Conservation (phyloP, 2,888 invertebrate genomes). For the Nymphalis c-album region DNA sequence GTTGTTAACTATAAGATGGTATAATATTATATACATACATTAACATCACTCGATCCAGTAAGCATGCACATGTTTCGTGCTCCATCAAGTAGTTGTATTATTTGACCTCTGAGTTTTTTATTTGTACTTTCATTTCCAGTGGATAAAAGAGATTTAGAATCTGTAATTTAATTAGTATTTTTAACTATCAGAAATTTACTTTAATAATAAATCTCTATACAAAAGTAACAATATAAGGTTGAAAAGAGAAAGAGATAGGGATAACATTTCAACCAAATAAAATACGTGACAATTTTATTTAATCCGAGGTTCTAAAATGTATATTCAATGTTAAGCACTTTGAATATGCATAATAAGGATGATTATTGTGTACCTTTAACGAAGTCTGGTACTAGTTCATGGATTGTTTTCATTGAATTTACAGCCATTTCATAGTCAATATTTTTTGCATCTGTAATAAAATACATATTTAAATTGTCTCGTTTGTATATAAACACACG, state of each 20-base stretch:
- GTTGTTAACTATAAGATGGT: neutral
- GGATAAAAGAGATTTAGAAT: conserved; percentile 91
- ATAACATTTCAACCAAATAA: too few species aligned
- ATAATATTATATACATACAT: conserved; percentile 69
- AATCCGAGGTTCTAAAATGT: too few species aligned
- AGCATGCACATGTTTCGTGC: conserved; percentile 93
- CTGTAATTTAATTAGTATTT: conserved; percentile 43
- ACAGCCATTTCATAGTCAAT: conserved; percentile 96
- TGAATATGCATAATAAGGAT: too few species aligned
- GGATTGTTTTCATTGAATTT: conserved; percentile 96
- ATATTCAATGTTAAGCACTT: too few species aligned
- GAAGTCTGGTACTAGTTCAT: conserved; percentile 95
- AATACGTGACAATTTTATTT: too few species aligned
- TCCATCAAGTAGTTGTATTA: conserved; percentile 91
- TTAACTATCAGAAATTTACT: neutral
- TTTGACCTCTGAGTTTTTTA: conserved; percentile 91
- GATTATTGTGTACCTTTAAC: conserved; percentile 83
- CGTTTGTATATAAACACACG: neutral
- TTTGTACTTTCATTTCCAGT: conserved; percentile 89
- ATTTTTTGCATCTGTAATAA: conserved; percentile 76
- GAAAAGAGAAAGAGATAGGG: too few species aligned
- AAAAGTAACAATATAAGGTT: too few species aligned
- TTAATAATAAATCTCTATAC: too few species aligned
- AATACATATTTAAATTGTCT: neutral
- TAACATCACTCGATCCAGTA: conserved; percentile 93